phyloP scores from a whole-genome alignment of 2,888 invertebrate species.

The Heliconius charithonia region DNA sequence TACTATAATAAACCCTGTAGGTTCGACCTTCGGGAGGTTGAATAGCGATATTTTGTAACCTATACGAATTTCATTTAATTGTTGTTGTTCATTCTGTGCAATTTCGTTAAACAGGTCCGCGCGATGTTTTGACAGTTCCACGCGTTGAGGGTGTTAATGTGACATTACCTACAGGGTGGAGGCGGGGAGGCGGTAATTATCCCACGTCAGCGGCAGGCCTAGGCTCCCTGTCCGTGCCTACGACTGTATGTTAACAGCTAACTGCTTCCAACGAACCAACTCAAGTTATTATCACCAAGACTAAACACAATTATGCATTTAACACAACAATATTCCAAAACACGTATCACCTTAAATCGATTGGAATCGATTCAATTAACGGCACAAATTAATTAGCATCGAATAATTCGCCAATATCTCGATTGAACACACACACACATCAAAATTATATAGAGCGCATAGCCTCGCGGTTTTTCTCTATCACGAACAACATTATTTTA shows the following conservation, averaged over 20 bases:
- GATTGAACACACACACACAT: slow-evolving; percentile 38
- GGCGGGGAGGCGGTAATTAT: slow-evolving; percentile 74
- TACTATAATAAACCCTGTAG: neutral
- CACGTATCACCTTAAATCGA: neutral
- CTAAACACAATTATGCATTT: neutral
- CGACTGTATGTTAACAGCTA: slow-evolving; percentile 57
- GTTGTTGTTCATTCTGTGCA: slow-evolving; percentile 66
- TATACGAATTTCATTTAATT: slow-evolving; percentile 51
- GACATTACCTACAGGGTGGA: slow-evolving; percentile 68
- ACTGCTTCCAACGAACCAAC: slow-evolving; percentile 51
- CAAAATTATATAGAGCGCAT: slow-evolving; percentile 45
- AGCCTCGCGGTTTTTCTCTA: slow-evolving; percentile 55
- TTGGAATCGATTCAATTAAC: slow-evolving; percentile 20
- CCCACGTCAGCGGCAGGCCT: slow-evolving; percentile 80
- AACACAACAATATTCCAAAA: neutral
- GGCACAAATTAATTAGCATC: slow-evolving; percentile 43
- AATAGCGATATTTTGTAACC: slow-evolving; percentile 27
- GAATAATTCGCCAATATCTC: slow-evolving; percentile 40
- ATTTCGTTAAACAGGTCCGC: slow-evolving; percentile 68
- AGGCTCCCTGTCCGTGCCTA: slow-evolving; percentile 71
- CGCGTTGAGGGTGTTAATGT: slow-evolving; percentile 79
- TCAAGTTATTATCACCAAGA: slow-evolving; percentile 38
- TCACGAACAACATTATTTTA: slow-evolving; percentile 63
- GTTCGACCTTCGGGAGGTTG: neutral
- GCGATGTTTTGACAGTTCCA: slow-evolving; percentile 78